phyloP scores from a whole-genome alignment of 2,888 invertebrate genomes.

The Catotricha subobsoleta region DNA sequence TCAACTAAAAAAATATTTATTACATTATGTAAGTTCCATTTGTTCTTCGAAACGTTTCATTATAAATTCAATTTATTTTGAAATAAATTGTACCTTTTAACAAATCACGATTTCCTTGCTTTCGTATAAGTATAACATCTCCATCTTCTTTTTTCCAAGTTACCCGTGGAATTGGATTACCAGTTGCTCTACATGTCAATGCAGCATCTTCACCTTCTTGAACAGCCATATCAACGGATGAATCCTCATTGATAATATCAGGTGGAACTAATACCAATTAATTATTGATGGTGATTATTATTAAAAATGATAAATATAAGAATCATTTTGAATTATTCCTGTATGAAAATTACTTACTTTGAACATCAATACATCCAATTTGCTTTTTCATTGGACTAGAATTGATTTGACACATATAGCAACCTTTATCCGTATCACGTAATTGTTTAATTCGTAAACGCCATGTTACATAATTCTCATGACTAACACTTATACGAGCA shows the following conservation, averaged over 20 bases:
- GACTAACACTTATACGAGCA: conserved; percentile 60
- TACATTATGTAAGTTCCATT: neutral
- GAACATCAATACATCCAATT: conserved; percentile 72
- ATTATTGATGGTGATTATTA: neutral
- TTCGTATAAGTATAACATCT: conserved; percentile 39
- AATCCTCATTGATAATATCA: conserved; percentile 56
- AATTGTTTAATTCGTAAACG: conserved; percentile 67
- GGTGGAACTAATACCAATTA: conserved; percentile 45
- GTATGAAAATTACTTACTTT: conserved; percentile 41
- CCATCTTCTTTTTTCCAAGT: conserved; percentile 67
- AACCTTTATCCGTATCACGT: conserved; percentile 65
- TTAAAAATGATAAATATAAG: neutral
- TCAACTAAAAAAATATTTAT: conserved; percentile 34
- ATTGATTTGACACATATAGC: conserved; percentile 87
- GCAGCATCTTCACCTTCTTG: conserved; percentile 63
- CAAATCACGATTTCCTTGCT: conserved; percentile 28
- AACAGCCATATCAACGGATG: conserved; percentile 56
- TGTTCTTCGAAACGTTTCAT: neutral
- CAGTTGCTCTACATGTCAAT: conserved; percentile 59
- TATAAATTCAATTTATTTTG: neutral
- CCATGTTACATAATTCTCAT: conserved; percentile 72
- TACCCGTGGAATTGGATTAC: conserved; percentile 58
- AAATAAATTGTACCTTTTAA: conserved; percentile 21
- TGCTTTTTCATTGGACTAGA: conserved; percentile 74
- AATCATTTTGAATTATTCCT: neutral